phyloP scores from a whole-genome alignment of 1,140 invertebrate genomes.

The Chironomus tepperi region DNA sequence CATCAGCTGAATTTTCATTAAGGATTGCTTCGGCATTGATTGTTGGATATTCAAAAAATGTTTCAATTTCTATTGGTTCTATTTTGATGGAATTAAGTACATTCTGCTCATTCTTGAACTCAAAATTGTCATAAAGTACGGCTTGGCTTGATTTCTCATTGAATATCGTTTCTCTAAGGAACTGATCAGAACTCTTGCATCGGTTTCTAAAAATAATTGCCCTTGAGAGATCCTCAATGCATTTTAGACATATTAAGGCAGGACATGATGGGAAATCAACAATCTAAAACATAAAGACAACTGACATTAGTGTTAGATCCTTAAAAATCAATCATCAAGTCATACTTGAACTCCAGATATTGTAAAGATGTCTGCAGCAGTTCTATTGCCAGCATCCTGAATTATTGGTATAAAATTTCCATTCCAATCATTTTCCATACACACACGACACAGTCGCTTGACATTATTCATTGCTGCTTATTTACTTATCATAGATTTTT shows the following conservation, averaged over 20 bases:
- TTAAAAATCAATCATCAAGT: background rate
- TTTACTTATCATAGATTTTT: background rate
- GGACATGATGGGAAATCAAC: background rate
- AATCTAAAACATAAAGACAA: background rate
- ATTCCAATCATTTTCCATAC: background rate
- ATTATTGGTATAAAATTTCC: background rate
- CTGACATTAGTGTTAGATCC: background rate
- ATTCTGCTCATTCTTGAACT: background rate
- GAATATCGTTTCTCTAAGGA: background rate
- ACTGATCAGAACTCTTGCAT: background rate
- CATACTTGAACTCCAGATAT: background rate
- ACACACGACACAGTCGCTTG: background rate
- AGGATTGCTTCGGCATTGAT: background rate
- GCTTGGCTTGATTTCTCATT: background rate
- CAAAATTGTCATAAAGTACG: background rate
- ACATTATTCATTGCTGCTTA: background rate
- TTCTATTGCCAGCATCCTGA: background rate
- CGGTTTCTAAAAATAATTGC: background rate
- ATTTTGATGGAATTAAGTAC: background rate
- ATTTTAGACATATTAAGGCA: background rate
- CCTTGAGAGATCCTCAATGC: background rate
- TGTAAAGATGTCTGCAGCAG: background rate
- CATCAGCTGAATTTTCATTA: background rate
- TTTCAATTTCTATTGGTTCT: background rate
- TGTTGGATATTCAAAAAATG: conserved; percentile 13